Conservation (phyloP, 2,113 vertebrate species). For the Notarius quadriscutis region DNA sequence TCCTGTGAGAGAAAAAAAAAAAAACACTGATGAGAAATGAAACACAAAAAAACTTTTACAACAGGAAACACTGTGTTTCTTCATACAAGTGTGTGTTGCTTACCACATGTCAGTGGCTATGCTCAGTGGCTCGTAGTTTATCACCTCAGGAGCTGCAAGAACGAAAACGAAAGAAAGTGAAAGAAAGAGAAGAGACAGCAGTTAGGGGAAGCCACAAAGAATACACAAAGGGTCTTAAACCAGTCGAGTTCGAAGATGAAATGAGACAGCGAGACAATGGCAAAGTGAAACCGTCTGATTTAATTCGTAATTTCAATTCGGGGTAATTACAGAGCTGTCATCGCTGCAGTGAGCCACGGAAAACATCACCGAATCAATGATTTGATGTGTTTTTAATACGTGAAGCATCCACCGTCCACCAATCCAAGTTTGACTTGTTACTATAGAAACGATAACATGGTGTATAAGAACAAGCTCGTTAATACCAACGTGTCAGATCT, state of each 20-base stretch:
- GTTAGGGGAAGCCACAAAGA: background rate
- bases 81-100: background rate
- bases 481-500: background rate
- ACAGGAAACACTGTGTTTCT: slow-evolving; percentile 9
- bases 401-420: no score
- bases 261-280: background rate
- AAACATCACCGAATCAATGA: background rate
- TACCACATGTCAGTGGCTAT: slow-evolving; percentile 46
- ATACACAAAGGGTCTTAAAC: background rate
- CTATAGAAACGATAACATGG: background rate
- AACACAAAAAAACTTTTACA: background rate
- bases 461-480: background rate
- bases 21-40: background rate
- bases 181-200: background rate
- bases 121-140: slow-evolving; percentile 64
- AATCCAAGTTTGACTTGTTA: background rate
- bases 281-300: background rate
- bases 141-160: slow-evolving; percentile 62
- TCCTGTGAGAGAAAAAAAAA: slow-evolving; percentile 66
- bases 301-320: background rate
- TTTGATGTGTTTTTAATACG: background rate
- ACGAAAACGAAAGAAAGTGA: background rate
- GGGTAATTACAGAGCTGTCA: slow-evolving; percentile 6
- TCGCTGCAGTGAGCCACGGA: background rate
- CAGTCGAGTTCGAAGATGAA: background rate